Evolutionary conservation across 2,113 vertebrate genomes (phyloP).

Genomic region (Austrofundulus limnaeus): DNA sequence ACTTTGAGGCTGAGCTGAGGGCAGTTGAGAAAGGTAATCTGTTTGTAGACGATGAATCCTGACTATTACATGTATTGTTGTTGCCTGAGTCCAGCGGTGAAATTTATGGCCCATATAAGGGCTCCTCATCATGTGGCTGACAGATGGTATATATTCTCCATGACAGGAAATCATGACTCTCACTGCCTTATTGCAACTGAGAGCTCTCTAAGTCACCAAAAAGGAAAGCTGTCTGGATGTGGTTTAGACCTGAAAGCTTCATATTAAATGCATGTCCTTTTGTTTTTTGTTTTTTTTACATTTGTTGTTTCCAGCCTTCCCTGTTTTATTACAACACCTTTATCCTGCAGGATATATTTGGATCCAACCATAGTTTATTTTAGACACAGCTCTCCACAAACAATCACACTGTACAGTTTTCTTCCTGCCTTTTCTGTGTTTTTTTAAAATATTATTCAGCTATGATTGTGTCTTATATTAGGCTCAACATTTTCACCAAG

Average conservation of each 20-base stretch:
- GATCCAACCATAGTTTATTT: constrained; percentile 15
- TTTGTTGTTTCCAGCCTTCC: background rate
- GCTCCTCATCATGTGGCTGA: constrained; percentile 62
- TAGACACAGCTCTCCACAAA: constrained; percentile 9
- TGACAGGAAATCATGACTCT: constrained; percentile 66
- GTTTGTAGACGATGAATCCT: constrained; percentile 61
- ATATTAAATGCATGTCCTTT: background rate
- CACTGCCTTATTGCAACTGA: constrained; percentile 42
- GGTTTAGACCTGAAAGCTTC: constrained; percentile 31
- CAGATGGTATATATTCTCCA: constrained; percentile 59
- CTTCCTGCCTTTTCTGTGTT: background rate
- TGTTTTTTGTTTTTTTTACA: constrained; percentile 37
- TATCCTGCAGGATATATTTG: constrained; percentile 30
- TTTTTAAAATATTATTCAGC: constrained; percentile 11
- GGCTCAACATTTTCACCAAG: constrained; percentile 22
- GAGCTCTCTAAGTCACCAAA: constrained; percentile 50
- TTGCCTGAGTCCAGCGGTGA: constrained; percentile 50
- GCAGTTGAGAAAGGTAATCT: constrained; percentile 48
- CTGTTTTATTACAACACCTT: constrained; percentile 2
- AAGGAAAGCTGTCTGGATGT: constrained; percentile 30
- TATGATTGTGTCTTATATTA: constrained; percentile 38
- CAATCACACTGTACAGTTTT: too few species aligned
- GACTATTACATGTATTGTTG: constrained; percentile 57
- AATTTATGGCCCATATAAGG: constrained; percentile 65
- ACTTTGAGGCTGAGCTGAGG: constrained; percentile 38